These are phyloP conservation scores for Pangasianodon hypophthalmus DNA, from an alignment of 2,113 vertebrate species.

Conservation along the genomic window DNA sequence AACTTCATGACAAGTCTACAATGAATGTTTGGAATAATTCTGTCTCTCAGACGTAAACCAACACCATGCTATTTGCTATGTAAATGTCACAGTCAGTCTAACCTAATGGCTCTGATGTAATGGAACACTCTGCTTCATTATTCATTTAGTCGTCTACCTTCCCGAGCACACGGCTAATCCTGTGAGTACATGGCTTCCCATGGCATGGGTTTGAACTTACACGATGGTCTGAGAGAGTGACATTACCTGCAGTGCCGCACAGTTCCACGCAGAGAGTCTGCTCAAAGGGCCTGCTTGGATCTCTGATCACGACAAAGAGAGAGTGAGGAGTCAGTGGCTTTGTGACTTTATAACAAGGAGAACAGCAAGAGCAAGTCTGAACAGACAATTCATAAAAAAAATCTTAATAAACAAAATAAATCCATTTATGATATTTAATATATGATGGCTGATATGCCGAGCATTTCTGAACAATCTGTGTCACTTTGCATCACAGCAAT, in stretches of 20 bases:
- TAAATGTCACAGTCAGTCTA: conserved; percentile 24
- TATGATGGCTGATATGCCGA: background rate
- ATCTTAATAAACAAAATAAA: background rate
- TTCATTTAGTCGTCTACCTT: conserved; percentile 26
- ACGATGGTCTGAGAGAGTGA: conserved; percentile 19
- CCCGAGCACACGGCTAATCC: background rate
- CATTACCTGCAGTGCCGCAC: conserved; percentile 95
- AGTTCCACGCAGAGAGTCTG: conserved; percentile 89
- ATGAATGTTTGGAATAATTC: background rate
- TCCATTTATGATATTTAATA: too few relatives aligned
- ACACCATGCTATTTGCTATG: background rate
- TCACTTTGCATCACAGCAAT: conserved; percentile 11
- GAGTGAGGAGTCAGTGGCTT: conserved; percentile 23
- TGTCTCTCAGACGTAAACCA: background rate
- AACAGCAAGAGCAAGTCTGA: background rate
- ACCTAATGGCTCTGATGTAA: conserved; percentile 11
- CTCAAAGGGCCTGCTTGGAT: conserved; percentile 85
- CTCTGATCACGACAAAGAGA: conserved; percentile 62
- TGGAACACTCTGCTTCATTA: conserved; percentile 29
- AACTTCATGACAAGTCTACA: background rate
- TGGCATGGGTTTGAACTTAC: conserved; percentile 36
- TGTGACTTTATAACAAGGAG: background rate
- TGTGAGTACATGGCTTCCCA: conserved; percentile 3
- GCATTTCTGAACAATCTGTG: conserved; percentile 5
- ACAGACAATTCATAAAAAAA: background rate